Evolutionary conservation across 2,113 vertebrate species (phyloP).

Genomic region (Columba livia): DNA sequence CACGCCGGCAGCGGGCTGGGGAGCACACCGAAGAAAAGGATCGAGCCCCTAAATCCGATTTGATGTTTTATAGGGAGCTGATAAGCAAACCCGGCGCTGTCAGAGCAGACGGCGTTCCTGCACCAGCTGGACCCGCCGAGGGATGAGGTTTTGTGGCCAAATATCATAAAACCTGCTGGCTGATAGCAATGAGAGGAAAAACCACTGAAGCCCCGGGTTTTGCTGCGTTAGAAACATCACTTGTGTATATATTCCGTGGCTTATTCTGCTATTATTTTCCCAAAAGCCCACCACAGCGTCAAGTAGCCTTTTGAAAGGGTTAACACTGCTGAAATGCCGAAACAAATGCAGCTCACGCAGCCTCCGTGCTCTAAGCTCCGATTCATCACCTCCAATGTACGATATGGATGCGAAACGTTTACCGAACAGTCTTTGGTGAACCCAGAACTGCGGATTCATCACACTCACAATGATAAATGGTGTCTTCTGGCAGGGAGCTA

Average conservation of each 20-base stretch:
- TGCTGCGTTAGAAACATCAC: background rate
- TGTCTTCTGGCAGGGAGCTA: background rate
- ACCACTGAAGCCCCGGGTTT: background rate
- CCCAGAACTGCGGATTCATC: background rate
- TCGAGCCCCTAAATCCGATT: background rate
- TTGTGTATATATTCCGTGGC: fast-evolving
- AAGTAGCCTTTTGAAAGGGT: background rate
- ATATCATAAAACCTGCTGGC: background rate
- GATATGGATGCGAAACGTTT: background rate
- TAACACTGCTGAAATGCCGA: background rate
- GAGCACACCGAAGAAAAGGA: background rate
- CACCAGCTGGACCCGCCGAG: background rate
- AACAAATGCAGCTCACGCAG: background rate
- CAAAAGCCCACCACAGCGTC: background rate
- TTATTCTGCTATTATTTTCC: background rate
- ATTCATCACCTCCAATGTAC: background rate
- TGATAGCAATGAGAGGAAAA: background rate
- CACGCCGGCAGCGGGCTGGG: background rate
- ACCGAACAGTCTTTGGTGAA: background rate
- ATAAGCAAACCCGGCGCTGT: background rate
- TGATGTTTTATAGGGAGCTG: background rate
- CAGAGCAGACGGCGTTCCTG: background rate
- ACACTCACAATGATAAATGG: background rate
- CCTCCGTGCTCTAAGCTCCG: background rate
- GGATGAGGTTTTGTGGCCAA: background rate